A percentile compares a stretch with the other conserved stretches of the same genome.
These are phyloP conservation scores for Hyphantria cunea DNA, from an alignment of 1,140 invertebrate species.

Conservation along the genomic window DNA sequence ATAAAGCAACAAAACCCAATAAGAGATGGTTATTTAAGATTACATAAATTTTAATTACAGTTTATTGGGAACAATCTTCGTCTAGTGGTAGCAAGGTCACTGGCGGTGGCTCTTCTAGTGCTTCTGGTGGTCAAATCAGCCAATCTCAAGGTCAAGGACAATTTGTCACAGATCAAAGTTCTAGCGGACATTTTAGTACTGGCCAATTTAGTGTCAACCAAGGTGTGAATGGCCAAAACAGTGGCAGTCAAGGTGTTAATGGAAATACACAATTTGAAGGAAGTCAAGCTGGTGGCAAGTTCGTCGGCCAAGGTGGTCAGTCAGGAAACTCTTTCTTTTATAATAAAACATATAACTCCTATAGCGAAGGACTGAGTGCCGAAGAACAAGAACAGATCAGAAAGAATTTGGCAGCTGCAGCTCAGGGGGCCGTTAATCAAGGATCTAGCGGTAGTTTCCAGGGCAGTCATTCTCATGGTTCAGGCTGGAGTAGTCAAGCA, in stretches of 20 bases:
- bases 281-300: conserved; percentile 16
- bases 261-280: conserved; percentile 11
- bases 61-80: conserved; percentile 59
- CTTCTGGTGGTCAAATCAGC: not conserved
- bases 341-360: conserved; percentile 52
- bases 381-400: conserved; percentile 62
- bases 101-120: not conserved
- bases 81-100: conserved; percentile 35
- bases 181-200: conserved; percentile 5
- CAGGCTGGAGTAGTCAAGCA: not conserved
- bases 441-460: too few relatives aligned
- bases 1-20: too few relatives aligned
- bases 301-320: conserved; percentile 22
- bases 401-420: conserved; percentile 44
- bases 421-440: not conserved
- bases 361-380: conserved; percentile 45
- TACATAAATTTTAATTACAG: conserved; percentile 34
- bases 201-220: too few relatives aligned
- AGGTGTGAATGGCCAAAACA: conserved; percentile 19
- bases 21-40: too few relatives aligned
- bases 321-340: conserved; percentile 34
- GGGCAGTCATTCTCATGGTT: too few relatives aligned
- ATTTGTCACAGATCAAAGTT: not conserved
- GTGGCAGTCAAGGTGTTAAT: conserved; percentile 28
- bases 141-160: conserved; percentile 16